These are phyloP conservation scores for Tenthredo notha DNA, from an alignment of 2,888 invertebrate genomes.

Conservation along the genomic window DNA sequence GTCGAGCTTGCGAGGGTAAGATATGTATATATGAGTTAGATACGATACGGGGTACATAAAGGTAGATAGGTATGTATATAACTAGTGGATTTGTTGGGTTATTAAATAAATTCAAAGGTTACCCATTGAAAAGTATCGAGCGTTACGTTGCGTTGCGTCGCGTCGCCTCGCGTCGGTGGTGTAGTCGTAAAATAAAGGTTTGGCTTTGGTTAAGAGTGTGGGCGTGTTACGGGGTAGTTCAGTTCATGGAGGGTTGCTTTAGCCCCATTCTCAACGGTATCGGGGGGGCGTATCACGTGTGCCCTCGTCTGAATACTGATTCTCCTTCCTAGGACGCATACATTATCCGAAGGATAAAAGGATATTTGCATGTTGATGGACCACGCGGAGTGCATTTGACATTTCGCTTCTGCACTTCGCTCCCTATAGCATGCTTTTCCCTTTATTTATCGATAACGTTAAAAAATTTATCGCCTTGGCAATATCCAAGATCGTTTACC, in stretches of 20 bases:
- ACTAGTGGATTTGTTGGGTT: constrained; percentile 12
- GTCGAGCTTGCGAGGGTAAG: not conserved
- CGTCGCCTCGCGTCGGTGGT: constrained; percentile 51
- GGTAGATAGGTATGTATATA: not conserved
- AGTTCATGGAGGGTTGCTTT: constrained; percentile 63
- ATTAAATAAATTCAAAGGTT: constrained; percentile 49
- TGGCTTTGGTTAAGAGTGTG: constrained; percentile 56
- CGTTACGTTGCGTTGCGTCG: not conserved
- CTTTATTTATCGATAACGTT: constrained; percentile 25
- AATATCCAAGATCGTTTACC: not conserved
- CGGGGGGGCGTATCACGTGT: constrained; percentile 70
- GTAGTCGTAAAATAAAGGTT: constrained; percentile 68
- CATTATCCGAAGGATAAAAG: constrained; percentile 73
- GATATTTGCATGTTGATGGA: constrained; percentile 76
- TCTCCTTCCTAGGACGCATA: constrained; percentile 73
- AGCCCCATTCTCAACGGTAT: constrained; percentile 61
- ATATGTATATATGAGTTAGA: not conserved
- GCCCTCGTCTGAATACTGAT: constrained; percentile 73
- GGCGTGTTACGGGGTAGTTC: constrained; percentile 54
- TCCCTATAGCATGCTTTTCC: not conserved
- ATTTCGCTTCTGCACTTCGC: constrained; percentile 72
- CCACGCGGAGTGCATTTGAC: constrained; percentile 74
- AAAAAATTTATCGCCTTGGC: not conserved
- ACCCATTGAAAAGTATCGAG: constrained; percentile 55
- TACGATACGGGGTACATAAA: not conserved